Conservation (phyloP, 2,888 invertebrate species). For the Caprella mutica region DNA sequence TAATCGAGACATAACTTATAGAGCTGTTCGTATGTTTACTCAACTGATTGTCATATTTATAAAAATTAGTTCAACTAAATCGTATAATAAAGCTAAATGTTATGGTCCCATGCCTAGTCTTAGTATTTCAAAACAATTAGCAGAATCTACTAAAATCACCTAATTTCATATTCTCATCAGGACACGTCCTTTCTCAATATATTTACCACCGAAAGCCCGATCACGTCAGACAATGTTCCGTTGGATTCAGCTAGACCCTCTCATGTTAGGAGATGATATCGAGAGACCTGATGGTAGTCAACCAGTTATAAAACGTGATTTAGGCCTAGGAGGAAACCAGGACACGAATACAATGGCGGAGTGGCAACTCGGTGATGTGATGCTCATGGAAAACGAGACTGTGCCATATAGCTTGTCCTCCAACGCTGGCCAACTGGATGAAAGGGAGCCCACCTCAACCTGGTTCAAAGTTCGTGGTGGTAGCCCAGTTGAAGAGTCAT, state of each 20-base stretch:
- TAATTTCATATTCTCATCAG: constrained; percentile 10
- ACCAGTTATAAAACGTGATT: not conserved
- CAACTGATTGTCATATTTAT: no score
- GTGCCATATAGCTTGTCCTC: constrained; percentile 36
- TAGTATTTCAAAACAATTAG: no score
- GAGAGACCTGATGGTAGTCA: not conserved
- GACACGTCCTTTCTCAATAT: constrained; percentile 33
- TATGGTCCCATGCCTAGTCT: no score
- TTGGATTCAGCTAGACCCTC: constrained; percentile 40
- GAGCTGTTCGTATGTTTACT: no score
- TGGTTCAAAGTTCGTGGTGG: constrained; percentile 22
- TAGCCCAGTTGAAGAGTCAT: not conserved
- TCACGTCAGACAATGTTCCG: constrained; percentile 40
- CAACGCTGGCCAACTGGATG: not conserved
- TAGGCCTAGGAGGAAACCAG: not conserved
- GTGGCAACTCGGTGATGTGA: constrained; percentile 43
- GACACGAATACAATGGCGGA: constrained; percentile 37
- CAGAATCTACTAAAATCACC: no score
- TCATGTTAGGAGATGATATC: not conserved
- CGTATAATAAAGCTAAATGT: no score
- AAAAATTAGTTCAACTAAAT: no score
- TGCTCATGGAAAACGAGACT: constrained; percentile 41
- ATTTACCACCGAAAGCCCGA: constrained; percentile 40
- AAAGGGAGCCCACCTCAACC: constrained; percentile 25
- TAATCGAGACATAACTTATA: no score